Conservation (phyloP, 2,113 vertebrate genomes). For the Coracopsis vasa region DNA sequence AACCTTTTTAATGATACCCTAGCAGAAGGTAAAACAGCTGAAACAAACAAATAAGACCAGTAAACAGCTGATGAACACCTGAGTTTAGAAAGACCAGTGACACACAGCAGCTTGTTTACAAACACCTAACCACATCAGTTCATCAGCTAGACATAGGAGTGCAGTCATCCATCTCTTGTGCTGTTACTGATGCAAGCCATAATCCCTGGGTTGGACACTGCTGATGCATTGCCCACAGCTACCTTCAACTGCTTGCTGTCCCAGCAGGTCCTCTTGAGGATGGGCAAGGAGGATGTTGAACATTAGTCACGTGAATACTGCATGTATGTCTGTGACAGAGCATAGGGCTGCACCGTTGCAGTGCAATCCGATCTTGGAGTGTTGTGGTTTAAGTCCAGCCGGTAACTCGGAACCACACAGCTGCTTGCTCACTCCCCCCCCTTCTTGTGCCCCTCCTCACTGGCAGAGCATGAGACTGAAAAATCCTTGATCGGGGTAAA, state of each 20-base stretch:
- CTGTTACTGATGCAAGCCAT: fast-evolving
- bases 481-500: too few species aligned
- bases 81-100: neutral
- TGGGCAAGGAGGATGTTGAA: too few species aligned
- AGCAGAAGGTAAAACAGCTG: neutral
- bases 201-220: neutral
- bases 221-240: fast-evolving
- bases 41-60: neutral
- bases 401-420: too few species aligned
- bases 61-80: neutral
- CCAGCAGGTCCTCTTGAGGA: neutral
- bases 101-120: neutral
- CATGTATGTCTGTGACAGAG: too few species aligned
- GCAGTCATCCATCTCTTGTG: neutral
- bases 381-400: too few species aligned
- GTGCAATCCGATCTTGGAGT: too few species aligned
- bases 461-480: too few species aligned
- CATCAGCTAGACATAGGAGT: neutral
- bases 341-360: too few species aligned
- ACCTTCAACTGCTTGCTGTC: too few species aligned
- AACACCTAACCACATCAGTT: neutral
- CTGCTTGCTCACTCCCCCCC: too few species aligned
- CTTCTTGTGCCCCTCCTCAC: too few species aligned
- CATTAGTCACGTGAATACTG: too few species aligned
- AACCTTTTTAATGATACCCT: neutral